These are phyloP conservation scores for Umimayanthus chanpuru DNA, from an alignment of 92 coral and sea anemone genomes.

Conservation along the genomic window DNA sequence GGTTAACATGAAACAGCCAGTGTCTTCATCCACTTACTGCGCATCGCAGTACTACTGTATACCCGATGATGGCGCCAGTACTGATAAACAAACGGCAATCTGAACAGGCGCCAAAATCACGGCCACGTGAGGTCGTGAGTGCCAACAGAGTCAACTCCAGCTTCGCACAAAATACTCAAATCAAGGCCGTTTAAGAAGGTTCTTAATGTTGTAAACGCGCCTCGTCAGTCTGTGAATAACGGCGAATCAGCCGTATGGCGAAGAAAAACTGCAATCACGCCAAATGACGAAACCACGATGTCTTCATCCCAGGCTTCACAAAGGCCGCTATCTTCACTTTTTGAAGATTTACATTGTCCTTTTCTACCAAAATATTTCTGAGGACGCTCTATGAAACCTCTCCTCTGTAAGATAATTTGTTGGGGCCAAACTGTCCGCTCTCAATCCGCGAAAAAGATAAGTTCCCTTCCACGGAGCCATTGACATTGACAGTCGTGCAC, in stretches of 20 bases:
- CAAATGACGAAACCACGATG: not conserved
- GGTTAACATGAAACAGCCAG: conserved; percentile 2
- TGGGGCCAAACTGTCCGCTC: too few relatives aligned
- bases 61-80: not conserved
- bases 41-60: too few relatives aligned
- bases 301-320: too few relatives aligned
- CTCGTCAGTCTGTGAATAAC: not conserved
- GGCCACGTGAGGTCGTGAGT: not conserved
- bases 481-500: too few relatives aligned
- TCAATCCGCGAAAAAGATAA: too few relatives aligned
- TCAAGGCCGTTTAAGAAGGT: conserved; percentile 6
- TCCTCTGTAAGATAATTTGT: too few relatives aligned
- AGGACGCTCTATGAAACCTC: too few relatives aligned
- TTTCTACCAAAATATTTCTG: too few relatives aligned
- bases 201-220: conserved; percentile 5
- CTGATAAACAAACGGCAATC: conserved; percentile 4
- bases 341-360: too few relatives aligned
- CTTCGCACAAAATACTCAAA: conserved; percentile 5
- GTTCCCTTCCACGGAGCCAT: too few relatives aligned
- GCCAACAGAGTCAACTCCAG: not conserved
- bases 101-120: conserved; percentile 21
- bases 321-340: too few relatives aligned
- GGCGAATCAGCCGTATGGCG: conserved; percentile 4
- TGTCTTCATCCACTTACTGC: not conserved
- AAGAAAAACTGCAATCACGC: conserved; percentile 4